Base-by-base conservation (phyloP, 2,113 vertebrate species). In the Pituophis catenifer region DNA sequence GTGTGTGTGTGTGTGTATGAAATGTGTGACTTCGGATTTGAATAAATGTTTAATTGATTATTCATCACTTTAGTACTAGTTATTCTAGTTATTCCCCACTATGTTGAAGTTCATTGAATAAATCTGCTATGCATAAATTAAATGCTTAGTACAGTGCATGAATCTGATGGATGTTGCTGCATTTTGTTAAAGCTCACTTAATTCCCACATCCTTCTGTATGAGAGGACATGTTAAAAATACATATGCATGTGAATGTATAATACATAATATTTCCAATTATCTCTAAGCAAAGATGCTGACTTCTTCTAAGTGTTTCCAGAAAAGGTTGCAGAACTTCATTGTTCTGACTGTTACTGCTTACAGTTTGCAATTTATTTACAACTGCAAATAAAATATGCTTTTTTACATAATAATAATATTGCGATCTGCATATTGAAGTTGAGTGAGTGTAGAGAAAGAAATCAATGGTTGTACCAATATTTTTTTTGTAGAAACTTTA, bases 251-350 rank as follows among this genome's bases (percentile, higher is more conserved):
- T 81, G 70, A 81, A 81, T 38, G 15, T 81, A 38, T 81, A 81
- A 81, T 81, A 19, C 33, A 81, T 81, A 81, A 81, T 81, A 81
- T 19, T 81, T 81, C 38, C 70, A 81, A 81, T 81, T 90, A 91
- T 87, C 85, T 96, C 92, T 90, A 89, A 96, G 44, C 54, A 94
- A 96, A 96, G 29, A 38, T 70, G 93, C 59, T 86, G 12, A 87
- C 95, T 92, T 94, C 26, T 81, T 96, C 94, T 87, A 70, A 97
- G 93, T 26, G 19, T 38, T 88, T 88, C 23, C 85, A 44, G 8
- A 94, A 89, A 95, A 88, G 48, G 70, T 44, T 93, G 70, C 5
- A 8, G 94, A 48, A 57, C 91, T 52, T 21, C 50, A 87, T 75
- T 93, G 94, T 50, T 90, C 26, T 70, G 24, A 65, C 26, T 52